Evolutionary conservation across 2,113 vertebrate genomes (phyloP), one percentile per base, ranked within the genome.

Genomic region (Lophius piscatorius): DNA sequence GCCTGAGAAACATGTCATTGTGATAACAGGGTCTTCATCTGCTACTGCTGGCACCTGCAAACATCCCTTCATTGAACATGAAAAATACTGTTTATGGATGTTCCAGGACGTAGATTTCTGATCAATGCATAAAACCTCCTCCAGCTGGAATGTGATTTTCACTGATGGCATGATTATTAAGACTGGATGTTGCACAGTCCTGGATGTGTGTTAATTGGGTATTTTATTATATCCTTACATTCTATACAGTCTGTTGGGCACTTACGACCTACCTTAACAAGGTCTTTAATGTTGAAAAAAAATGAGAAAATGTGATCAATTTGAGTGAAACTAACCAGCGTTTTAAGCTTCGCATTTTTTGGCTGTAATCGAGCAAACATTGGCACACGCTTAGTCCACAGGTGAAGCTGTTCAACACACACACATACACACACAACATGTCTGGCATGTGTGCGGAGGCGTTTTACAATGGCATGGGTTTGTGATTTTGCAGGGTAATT

Each of bases 401-500:
- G 63, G 76, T 73, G 50, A 76, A 54, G 40, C 63, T 54, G 20
- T 20, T 52, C 0, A 3, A 39, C 48, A 24, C 49, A 50, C 24
- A 36, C 42, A 51, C 48, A 57, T 4, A 6, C 28, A 44, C 13
- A 21, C 16, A 41, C 47, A 12, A 7, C 60, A 48, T 38, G 51
- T 72, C 66, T 60, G 31, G 64, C 50, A 35, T 45, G 64, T 62
- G 26, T 64, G 60, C 56, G 70, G 71, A 81, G 55, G 36, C 29
- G 38, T 77, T 64, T 62, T 63, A 73, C 56, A 68, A 73, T 81
- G 65, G 66, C 70, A 65, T 63, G 70, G 58, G 76, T 80, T 70
- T 74, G 40, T 59, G 68, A 66, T 61, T 73, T 56, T 40, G 38
- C 66, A 26, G 48, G 44, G 44, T 80, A 70, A 83, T 85, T 80